Percentiles rank a stretch among this genome's conserved stretches.
Evolutionary conservation across 1,140 invertebrate species (phyloP).

Genomic region (Psix sp.): DNA sequence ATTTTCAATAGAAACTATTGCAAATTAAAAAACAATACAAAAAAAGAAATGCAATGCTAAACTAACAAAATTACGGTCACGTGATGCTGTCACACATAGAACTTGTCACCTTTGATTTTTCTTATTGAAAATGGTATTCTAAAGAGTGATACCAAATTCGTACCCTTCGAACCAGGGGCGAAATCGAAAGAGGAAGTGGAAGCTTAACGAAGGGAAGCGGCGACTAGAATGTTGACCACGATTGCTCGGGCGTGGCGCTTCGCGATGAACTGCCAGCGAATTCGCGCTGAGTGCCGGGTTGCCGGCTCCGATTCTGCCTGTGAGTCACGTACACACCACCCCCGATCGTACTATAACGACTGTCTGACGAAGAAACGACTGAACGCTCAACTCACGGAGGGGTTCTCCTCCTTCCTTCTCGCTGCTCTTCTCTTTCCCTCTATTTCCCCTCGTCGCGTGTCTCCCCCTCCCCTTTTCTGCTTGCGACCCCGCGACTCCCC

Average conservation of each 20-base stretch:
- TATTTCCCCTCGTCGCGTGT: conserved; percentile 21
- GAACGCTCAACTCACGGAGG: conserved; percentile 38
- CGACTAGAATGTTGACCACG: conserved; percentile 57
- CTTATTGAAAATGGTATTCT: too few relatives aligned
- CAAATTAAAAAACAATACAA: too few relatives aligned
- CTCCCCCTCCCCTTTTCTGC: conserved; percentile 18
- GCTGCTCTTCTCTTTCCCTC: conserved; percentile 12
- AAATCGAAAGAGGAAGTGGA: conserved; percentile 35
- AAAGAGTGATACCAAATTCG: not conserved
- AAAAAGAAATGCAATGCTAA: too few relatives aligned
- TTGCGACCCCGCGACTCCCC: not conserved
- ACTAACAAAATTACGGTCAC: too few relatives aligned
- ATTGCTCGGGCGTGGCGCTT: conserved; percentile 75
- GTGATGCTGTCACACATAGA: too few relatives aligned
- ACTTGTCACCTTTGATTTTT: too few relatives aligned
- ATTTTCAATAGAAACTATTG: too few relatives aligned
- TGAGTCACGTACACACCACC: conserved; percentile 73
- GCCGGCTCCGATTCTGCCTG: conserved; percentile 64
- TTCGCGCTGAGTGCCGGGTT: conserved; percentile 62
- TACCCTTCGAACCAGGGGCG: conserved; percentile 19
- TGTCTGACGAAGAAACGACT: conserved; percentile 54
- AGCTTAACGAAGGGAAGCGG: conserved; percentile 38
- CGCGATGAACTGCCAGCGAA: conserved; percentile 73
- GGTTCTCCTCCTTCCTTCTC: conserved; percentile 40
- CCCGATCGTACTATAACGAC: conserved; percentile 54